Percentiles rank a stretch among this genome's conserved stretches.
Evolutionary conservation across 2,797 vertebrate genomes (phyloP).

Genomic region (Anolis apletophallus): DNA sequence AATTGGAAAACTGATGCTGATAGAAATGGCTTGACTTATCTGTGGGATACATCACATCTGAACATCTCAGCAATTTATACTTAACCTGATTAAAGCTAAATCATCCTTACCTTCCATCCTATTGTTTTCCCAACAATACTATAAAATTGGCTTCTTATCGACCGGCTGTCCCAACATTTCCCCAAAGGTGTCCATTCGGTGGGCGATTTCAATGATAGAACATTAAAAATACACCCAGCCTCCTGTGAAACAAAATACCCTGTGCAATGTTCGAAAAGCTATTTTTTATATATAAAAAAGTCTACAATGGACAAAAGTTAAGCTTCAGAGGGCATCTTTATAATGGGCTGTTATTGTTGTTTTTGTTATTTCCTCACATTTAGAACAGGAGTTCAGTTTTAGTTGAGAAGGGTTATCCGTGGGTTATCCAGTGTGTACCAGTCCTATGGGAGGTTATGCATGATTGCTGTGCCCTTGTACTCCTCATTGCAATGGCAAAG

Average conservation of each 20-base stretch:
- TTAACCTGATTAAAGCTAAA: constrained; percentile 66
- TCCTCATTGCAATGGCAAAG: background rate
- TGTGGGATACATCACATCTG: constrained; percentile 37
- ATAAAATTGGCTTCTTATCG: constrained; percentile 26
- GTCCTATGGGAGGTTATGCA: background rate
- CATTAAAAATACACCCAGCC: background rate
- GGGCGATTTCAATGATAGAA: constrained; percentile 22
- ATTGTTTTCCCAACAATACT: constrained; percentile 16
- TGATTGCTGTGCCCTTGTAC: background rate
- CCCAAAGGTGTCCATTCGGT: constrained; percentile 8
- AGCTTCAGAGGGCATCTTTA: background rate
- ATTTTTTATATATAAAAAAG: background rate
- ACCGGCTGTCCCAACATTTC: background rate
- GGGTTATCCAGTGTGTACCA: background rate
- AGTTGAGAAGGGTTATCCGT: background rate
- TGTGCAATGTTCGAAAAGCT: background rate
- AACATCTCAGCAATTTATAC: constrained; percentile 53
- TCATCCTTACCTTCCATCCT: constrained; percentile 33
- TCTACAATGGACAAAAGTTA: background rate
- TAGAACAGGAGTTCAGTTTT: background rate
- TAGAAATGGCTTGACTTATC: constrained; percentile 44
- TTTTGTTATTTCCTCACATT: background rate
- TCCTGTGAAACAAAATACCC: background rate
- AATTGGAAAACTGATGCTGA: constrained; percentile 68
- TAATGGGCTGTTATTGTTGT: background rate